phyloP scores from a whole-genome alignment of 2,797 vertebrate species.

The Hylomyscus alleni region DNA sequence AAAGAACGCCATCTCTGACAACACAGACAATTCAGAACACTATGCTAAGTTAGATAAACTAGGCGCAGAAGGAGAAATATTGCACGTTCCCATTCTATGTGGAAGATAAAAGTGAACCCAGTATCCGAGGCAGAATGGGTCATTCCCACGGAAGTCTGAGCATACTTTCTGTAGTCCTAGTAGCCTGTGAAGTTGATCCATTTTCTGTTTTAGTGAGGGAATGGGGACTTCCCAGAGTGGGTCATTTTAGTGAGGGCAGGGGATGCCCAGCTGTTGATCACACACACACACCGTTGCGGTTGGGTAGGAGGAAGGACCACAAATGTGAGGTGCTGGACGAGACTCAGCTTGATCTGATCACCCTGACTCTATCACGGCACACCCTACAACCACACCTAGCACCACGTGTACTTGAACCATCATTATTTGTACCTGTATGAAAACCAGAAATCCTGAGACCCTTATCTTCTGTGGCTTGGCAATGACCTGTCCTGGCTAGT shows the following conservation, averaged over 20 bases:
- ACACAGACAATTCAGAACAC: background rate
- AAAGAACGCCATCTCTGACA: background rate
- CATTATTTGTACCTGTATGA: background rate
- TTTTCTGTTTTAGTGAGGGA: background rate
- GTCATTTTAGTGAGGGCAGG: background rate
- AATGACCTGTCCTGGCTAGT: background rate
- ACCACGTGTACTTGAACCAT: background rate
- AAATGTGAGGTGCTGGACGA: background rate
- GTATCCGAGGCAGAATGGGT: background rate
- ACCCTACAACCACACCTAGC: background rate
- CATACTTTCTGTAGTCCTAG: background rate
- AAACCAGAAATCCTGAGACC: background rate
- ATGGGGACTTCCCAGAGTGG: background rate
- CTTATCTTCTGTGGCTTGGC: background rate
- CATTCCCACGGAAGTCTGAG: background rate
- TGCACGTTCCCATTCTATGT: background rate
- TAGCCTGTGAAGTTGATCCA: background rate
- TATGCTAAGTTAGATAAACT: background rate
- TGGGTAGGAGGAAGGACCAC: background rate
- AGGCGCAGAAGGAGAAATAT: background rate
- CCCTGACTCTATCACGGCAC: background rate
- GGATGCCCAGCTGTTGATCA: background rate
- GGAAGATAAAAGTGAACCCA: background rate
- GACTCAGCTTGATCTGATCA: background rate
- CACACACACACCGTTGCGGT: background rate